Evolutionary conservation across 2,888 invertebrate species (phyloP), one percentile per base, ranked within the genome.

Genomic region (Hyalella azteca): DNA sequence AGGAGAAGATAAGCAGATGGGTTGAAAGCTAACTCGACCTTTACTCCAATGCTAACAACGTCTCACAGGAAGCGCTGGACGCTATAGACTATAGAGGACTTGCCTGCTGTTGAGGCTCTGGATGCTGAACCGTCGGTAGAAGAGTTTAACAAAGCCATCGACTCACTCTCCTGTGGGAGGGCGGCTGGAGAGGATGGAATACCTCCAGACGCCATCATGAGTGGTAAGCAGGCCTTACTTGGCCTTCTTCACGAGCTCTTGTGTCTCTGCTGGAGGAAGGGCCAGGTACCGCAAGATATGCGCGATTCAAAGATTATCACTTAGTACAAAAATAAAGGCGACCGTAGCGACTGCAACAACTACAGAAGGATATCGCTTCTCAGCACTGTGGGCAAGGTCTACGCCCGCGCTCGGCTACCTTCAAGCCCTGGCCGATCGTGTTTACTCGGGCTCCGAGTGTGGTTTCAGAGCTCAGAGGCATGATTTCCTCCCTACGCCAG

Each of bases 381-480:
- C 29, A 50, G 50, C 29, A 73, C 73, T 22, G 54, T 78, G 1
- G 54, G 78, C 26, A 81, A 78, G 32, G 32, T 26, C 13, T 80
- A 48, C 26, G 78, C 80, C 13, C 36, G 78, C 45, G 9, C 48
- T 78, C 26, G 22, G 5, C 29, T n/a, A 73, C 4, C 75, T 73
- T 3, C 78, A 80, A 40, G 39, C n/a, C n/a, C 73, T 80, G 40
- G 73, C 78, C 7, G 50, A 78, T 9, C 40, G 73, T 3, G 54
- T 80, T 11, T 80, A 78, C 73, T 73, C 78, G 2, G 80, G 78
- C 22, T 78, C 78, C n/a, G 78, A 80, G 45, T 80, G 80, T 50
- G 78, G 80, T 2, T 78, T 81, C 40, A 15, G 81, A 22, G 54
- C 78, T 13, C 29, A 73, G 29, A 15, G 54, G 29, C 29, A 60